Evolutionary conservation across 2,113 vertebrate genomes (phyloP), one percentile per base, ranked within the genome.

Genomic region (Calonectris borealis): DNA sequence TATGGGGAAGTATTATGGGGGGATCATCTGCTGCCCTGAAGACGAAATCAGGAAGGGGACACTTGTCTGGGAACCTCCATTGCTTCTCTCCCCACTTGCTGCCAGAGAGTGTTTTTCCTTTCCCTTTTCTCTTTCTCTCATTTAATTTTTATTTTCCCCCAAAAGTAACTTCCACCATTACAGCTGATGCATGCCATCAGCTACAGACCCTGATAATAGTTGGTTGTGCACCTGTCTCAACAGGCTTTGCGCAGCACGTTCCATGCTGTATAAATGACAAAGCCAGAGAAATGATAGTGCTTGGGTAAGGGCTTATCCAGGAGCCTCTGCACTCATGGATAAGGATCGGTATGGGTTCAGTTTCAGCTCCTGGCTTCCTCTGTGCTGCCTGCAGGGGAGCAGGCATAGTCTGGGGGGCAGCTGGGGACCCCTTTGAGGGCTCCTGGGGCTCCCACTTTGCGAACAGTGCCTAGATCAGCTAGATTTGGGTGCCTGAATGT

Each of bases 271-370:
- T 38, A n/a, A 51, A 32, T 48, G 34, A 38, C n/a, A 83, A 86
- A 80, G 25, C 32, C 18, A 34, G n/a, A 26, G 49, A 95, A 88
- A 49, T 31, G 0, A 17, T 16, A 65, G 12, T 42, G 21, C 40
- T 46, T 55, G 1, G 3, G 13, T 42, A 78, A 89, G 40, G 22
- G 20, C 34, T 83, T 60, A 24, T 16, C 10, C 27, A 70, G 58
- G 10, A 92, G 10, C 16, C 18, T 5, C 31, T 40, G 13, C 13
- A 48, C 6, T 5, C 17, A 48, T 24, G 0, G 0, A 15, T 64
- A 36, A 34, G 17, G 13, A 36, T 14, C 10, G 6, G 2, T 24
- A 38, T 14, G 21, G 24, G 15, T 36, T 81, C 18, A 22, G 3
- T 46, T 86, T 81, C 64, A 54, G 46, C 36, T 70, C 27, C 19